A percentile compares a stretch with the other conserved stretches of the same genome.
Evolutionary conservation across 2,888 invertebrate genomes (phyloP).

Genomic region (Rhingia rostrata): DNA sequence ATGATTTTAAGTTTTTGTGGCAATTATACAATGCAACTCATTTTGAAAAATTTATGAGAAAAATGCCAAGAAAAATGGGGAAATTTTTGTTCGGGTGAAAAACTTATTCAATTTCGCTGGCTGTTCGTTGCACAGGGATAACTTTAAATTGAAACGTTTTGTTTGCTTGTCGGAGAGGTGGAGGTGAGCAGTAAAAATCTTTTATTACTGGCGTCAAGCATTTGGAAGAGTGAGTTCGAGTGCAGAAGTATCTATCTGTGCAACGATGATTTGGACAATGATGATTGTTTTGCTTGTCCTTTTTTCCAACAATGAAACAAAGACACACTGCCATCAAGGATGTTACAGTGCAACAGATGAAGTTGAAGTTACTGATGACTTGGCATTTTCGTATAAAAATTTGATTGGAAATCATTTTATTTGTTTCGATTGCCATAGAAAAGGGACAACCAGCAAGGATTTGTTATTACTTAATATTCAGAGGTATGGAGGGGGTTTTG

Average conservation of each 20-base stretch:
- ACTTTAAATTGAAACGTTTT: constrained; percentile 72
- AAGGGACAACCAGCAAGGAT: constrained; percentile 45
- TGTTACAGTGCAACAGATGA: constrained; percentile 64
- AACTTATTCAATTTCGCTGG: constrained; percentile 71
- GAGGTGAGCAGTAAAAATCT: constrained; percentile 51
- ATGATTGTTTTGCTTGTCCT: constrained; percentile 64
- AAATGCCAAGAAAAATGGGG: constrained; percentile 30
- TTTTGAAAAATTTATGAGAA: constrained; percentile 69
- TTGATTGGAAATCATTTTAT: constrained; percentile 82
- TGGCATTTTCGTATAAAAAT: constrained; percentile 82
- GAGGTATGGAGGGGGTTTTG: constrained; percentile 13
- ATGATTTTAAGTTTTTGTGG: constrained; percentile 66
- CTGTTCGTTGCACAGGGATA: constrained; percentile 22
- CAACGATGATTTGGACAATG: constrained; percentile 71
- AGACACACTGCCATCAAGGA: constrained; percentile 20
- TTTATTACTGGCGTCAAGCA: constrained; percentile 73
- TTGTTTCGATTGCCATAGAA: constrained; percentile 71
- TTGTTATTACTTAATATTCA: constrained; percentile 73
- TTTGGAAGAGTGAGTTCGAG: constrained; percentile 20
- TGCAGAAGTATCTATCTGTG: constrained; percentile 35
- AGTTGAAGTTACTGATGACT: constrained; percentile 81
- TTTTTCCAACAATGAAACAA: constrained; percentile 37
- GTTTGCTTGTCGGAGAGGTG: background rate
- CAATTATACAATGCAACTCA: constrained; percentile 72
- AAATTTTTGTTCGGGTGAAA: background rate